These are phyloP conservation scores for Procavia capensis DNA, from an alignment of 2,113 vertebrate genomes.

Conservation along the genomic window DNA sequence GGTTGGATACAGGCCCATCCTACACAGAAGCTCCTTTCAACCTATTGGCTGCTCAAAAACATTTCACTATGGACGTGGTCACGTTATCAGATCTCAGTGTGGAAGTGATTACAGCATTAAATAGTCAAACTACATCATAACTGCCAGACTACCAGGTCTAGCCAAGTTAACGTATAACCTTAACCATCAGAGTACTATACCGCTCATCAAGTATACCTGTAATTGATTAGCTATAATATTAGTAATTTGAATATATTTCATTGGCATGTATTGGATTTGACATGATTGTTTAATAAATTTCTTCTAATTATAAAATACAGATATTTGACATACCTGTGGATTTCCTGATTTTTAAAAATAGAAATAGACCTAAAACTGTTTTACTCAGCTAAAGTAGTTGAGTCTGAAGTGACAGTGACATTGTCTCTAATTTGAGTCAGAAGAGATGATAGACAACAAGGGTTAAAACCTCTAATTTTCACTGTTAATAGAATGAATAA, in stretches of 20 bases:
- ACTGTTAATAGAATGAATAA: not conserved
- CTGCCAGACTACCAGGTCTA: no score
- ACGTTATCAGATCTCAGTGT: no score
- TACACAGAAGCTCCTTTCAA: no score
- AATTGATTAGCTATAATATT: constrained; percentile 56
- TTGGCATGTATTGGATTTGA: constrained; percentile 61
- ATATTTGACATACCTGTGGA: not conserved
- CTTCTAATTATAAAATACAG: not conserved
- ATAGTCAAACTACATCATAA: no score
- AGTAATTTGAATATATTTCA: constrained; percentile 53
- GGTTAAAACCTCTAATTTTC: not conserved
- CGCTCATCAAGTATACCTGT: constrained; percentile 61
- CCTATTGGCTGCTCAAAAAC: no score
- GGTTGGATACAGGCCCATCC: no score
- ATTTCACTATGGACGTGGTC: no score
- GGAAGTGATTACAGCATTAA: no score
- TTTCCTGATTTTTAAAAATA: not conserved
- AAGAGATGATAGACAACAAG: not conserved
- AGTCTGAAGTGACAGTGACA: not conserved
- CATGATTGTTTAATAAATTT: constrained; percentile 30
- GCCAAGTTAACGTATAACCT: no score
- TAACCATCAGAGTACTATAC: not conserved
- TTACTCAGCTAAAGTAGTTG: not conserved
- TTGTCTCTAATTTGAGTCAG: not conserved
- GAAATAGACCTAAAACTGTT: not conserved